A percentile compares a stretch with the other conserved stretches of the same genome.
These are phyloP conservation scores for Leistus spinibarbis DNA, from an alignment of 2,888 invertebrate species.

Conservation along the genomic window DNA sequence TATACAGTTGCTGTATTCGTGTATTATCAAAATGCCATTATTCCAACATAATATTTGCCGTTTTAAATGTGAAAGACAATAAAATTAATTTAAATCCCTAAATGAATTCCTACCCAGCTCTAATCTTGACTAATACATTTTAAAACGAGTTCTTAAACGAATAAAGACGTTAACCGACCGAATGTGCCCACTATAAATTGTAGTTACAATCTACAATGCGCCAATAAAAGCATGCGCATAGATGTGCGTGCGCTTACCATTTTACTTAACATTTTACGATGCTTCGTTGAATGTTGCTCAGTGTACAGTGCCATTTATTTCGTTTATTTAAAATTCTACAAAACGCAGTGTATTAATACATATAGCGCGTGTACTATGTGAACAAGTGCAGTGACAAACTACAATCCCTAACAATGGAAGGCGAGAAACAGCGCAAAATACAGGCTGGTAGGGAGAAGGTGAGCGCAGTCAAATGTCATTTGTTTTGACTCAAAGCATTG, in stretches of 20 bases:
- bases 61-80: too few relatives aligned
- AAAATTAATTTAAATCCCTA: too few relatives aligned
- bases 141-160: too few relatives aligned
- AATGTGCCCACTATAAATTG: too few relatives aligned
- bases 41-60: too few relatives aligned
- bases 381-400: not conserved
- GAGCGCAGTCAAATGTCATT: conserved; percentile 13
- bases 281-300: conserved; percentile 28
- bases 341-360: conserved; percentile 7
- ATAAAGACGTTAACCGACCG: too few relatives aligned
- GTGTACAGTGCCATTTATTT: conserved; percentile 31
- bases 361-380: conserved; percentile 12
- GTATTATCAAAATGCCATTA: too few relatives aligned
- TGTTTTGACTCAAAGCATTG: conserved; percentile 18
- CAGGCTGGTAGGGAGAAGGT: conserved; percentile 43
- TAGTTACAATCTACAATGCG: not conserved
- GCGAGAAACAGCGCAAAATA: conserved; percentile 41
- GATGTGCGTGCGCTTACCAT: conserved; percentile 16
- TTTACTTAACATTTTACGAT: not conserved
- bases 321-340: conserved; percentile 22
- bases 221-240: not conserved
- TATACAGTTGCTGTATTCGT: too few relatives aligned
- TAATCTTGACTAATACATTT: too few relatives aligned
- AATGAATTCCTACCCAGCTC: too few relatives aligned
- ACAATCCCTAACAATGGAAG: conserved; percentile 34